phyloP scores from a whole-genome alignment of 2,797 vertebrate genomes.

The Sciaenops ocellatus region DNA sequence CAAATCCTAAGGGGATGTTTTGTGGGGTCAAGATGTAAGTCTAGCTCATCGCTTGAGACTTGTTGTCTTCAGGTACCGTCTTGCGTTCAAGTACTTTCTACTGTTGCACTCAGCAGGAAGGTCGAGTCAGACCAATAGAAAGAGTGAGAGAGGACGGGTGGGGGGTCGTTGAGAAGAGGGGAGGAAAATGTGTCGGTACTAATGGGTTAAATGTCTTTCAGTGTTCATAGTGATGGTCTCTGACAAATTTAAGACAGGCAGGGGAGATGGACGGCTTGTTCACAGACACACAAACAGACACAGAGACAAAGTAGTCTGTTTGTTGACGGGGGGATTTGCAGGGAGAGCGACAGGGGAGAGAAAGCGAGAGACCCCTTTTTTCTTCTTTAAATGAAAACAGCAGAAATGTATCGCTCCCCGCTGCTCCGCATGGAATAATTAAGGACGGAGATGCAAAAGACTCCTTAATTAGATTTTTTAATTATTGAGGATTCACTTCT shows the following conservation, averaged over 20 bases:
- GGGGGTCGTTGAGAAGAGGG: slow-evolving; percentile 14
- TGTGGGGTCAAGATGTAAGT: slow-evolving; percentile 9
- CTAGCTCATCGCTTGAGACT: neutral
- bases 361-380: slow-evolving; percentile 59
- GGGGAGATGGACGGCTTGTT: slow-evolving; percentile 28
- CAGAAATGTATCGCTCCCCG: slow-evolving; percentile 76
- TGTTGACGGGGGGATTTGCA: slow-evolving; percentile 64
- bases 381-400: slow-evolving; percentile 79
- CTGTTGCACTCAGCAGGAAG: neutral
- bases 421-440: slow-evolving; percentile 84
- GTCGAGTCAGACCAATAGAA: neutral
- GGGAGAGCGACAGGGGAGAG: slow-evolving; percentile 35
- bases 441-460: slow-evolving; percentile 86
- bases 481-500: slow-evolving; percentile 88
- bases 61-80: neutral
- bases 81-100: neutral
- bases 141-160: neutral
- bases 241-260: slow-evolving; percentile 40
- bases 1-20: slow-evolving; percentile 11
- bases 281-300: slow-evolving; percentile 31
- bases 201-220: slow-evolving; percentile 59
- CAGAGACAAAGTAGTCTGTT: slow-evolving; percentile 53
- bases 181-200: neutral
- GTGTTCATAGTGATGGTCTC: slow-evolving; percentile 54
- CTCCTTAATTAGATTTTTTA: slow-evolving; percentile 90